Evolutionary conservation across 2,113 vertebrate genomes (phyloP).

Genomic region (Corythaeola cristata): DNA sequence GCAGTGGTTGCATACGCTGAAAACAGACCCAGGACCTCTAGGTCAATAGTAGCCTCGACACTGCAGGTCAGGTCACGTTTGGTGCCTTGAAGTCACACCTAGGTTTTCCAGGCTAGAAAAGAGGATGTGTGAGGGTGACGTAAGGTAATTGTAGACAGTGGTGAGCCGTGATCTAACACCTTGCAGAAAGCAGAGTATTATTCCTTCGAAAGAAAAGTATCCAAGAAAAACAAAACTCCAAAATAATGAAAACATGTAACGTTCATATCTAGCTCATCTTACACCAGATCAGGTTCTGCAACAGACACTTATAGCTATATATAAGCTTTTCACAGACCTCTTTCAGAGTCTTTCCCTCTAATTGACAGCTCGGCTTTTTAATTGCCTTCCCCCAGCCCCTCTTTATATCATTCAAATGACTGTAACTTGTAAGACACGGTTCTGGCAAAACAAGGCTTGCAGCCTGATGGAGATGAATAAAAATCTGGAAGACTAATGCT

Average conservation of each 20-base stretch:
- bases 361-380: not conserved
- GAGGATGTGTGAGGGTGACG: not conserved
- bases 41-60: no score
- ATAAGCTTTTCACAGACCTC: not conserved
- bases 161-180: not conserved
- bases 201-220: not conserved
- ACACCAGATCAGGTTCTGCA: not conserved
- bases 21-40: not conserved
- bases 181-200: not conserved
- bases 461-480: constrained; percentile 5
- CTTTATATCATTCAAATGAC: not conserved
- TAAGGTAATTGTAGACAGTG: not conserved
- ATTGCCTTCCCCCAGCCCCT: not conserved
- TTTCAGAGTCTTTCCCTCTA: not conserved
- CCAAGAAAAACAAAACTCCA: not conserved
- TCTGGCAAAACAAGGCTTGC: not conserved
- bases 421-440: not conserved
- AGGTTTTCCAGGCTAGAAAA: not conserved
- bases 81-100: accelerated
- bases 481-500: constrained; percentile 16
- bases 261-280: not conserved
- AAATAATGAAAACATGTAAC: not conserved
- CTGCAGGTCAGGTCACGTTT: not conserved
- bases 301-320: not conserved
- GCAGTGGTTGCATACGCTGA: accelerated